These are phyloP conservation scores for Atrina japonica DNA, from an alignment of 2,888 invertebrate genomes.

Conservation along the genomic window DNA sequence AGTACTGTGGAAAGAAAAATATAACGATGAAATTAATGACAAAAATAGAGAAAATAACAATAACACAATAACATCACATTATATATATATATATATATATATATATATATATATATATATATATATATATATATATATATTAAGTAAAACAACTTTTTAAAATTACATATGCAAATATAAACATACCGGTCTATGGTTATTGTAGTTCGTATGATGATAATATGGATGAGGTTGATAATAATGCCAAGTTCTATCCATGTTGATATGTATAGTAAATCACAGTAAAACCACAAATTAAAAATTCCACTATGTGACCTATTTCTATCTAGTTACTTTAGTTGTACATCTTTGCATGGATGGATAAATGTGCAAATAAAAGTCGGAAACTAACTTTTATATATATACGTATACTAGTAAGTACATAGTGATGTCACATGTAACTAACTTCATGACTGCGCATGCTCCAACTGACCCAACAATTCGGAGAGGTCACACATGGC, in stretches of 20 bases:
- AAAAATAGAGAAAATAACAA: not conserved
- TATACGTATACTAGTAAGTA: conserved; percentile 15
- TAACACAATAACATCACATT: no score
- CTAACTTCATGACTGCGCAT: conserved; percentile 24
- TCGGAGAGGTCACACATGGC: not conserved
- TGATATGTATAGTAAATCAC: conserved; percentile 4
- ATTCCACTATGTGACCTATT: not conserved
- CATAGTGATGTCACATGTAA: conserved; percentile 39
- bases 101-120: no score
- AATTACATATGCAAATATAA: not conserved
- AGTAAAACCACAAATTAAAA: conserved; percentile 1
- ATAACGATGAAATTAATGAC: not conserved
- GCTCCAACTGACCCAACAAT: conserved; percentile 25
- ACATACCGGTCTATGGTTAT: conserved; percentile 17
- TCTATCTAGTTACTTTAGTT: conserved; percentile 9
- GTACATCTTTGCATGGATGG: conserved; percentile 23
- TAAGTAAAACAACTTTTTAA: not conserved
- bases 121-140: not conserved
- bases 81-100: no score
- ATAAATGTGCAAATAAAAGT: conserved; percentile 17
- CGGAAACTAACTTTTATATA: conserved; percentile 22
- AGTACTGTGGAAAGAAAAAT: conserved; percentile 63
- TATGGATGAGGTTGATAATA: conserved; percentile 14
- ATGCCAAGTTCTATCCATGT: conserved; percentile 22
- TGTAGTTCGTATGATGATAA: conserved; percentile 3